A percentile compares a stretch with the other conserved stretches of the same genome.
Conservation (phyloP, 2,113 vertebrate species). For the Pluvialis apricaria region DNA sequence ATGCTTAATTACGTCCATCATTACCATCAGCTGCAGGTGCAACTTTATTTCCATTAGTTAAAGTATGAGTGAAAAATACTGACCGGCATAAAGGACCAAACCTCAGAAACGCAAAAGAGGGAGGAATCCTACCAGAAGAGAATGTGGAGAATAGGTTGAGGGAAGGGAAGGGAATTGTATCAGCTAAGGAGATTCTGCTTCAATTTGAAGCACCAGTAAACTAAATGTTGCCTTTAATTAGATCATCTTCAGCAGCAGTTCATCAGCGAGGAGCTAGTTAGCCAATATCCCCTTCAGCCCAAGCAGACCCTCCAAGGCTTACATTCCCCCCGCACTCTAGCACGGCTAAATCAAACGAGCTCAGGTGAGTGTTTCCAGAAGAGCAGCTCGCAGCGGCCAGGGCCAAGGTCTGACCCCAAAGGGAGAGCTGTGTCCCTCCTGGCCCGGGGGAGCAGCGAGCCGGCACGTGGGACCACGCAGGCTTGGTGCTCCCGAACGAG, state of each 20-base stretch:
- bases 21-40: neutral
- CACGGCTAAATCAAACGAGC: rapidly evolving
- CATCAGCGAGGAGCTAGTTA: neutral
- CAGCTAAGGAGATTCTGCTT: neutral
- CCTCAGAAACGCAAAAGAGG: neutral
- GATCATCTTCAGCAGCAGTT: neutral
- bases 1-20: neutral
- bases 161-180: neutral
- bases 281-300: neutral
- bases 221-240: neutral
- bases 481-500: neutral
- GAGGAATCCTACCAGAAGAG: neutral
- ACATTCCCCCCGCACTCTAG: rapidly evolving
- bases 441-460: neutral
- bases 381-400: rapidly evolving
- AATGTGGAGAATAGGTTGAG: rapidly evolving
- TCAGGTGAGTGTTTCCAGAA: rapidly evolving
- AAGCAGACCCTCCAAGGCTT: neutral
- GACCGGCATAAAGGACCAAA: neutral
- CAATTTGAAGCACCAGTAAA: neutral
- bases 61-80: neutral
- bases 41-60: neutral
- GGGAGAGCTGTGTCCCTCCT: neutral
- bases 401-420: neutral
- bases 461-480: neutral